A percentile compares a stretch with the other conserved stretches of the same genome.
These are phyloP conservation scores for Sarcophaga subvicina DNA, from an alignment of 2,888 invertebrate genomes.

Conservation along the genomic window DNA sequence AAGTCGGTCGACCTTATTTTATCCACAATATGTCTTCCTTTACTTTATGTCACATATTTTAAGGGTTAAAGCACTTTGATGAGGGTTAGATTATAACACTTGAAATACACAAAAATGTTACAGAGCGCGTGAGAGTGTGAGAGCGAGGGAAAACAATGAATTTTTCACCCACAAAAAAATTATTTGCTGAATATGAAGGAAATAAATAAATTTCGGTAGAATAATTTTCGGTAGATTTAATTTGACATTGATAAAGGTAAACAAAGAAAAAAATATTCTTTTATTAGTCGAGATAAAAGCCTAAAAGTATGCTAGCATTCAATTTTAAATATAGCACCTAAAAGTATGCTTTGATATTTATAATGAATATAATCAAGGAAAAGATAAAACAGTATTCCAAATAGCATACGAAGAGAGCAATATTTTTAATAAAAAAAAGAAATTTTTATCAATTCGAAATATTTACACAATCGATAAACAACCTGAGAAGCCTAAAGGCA, in stretches of 20 bases:
- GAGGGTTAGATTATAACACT: constrained; percentile 19
- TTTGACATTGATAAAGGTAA: constrained; percentile 47
- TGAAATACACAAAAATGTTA: neutral
- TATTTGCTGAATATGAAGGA: no score
- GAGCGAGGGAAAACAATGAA: no score
- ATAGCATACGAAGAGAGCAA: neutral
- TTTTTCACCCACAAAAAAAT: no score
- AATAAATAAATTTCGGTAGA: neutral
- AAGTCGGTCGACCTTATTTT: no score
- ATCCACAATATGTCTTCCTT: neutral
- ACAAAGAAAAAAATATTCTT: neutral
- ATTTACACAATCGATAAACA: no score
- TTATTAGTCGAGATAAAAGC: neutral
- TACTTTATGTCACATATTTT: neutral
- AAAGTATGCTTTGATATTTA: neutral
- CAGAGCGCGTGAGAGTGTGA: no score
- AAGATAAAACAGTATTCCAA: neutral
- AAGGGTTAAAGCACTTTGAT: constrained; percentile 2
- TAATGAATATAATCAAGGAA: neutral
- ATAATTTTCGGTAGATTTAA: neutral
- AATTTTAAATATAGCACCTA: neutral
- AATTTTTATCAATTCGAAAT: no score
- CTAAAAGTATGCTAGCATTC: constrained; percentile 25
- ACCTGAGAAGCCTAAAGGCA: no score
- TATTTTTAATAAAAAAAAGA: neutral